Evolutionary conservation across 1,140 invertebrate genomes (phyloP).

Genomic region (Drosophila willistoni): DNA sequence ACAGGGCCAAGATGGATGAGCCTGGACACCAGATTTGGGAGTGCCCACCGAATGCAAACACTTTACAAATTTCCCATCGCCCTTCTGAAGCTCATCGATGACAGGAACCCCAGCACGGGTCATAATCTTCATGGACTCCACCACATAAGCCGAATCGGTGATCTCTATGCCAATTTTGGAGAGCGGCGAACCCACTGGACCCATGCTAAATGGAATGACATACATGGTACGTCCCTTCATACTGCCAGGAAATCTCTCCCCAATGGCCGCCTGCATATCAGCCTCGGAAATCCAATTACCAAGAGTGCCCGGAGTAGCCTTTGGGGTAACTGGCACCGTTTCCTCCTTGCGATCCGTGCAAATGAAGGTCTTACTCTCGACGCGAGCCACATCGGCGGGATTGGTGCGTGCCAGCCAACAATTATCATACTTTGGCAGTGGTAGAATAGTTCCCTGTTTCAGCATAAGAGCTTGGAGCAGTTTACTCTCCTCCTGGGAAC

Average conservation of each 20-base stretch:
- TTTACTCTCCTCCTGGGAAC: conserved; percentile 88
- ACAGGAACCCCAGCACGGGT: conserved; percentile 92
- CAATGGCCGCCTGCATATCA: conserved; percentile 90
- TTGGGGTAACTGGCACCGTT: conserved; percentile 88
- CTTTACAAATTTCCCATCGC: conserved; percentile 89
- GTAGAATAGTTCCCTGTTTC: conserved; percentile 88
- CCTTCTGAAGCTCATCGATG: conserved; percentile 85
- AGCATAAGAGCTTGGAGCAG: conserved; percentile 86
- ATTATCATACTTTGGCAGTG: conserved; percentile 92
- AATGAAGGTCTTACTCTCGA: conserved; percentile 96
- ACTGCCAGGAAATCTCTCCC: conserved; percentile 91
- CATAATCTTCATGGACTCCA: conserved; percentile 97
- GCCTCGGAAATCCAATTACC: conserved; percentile 95
- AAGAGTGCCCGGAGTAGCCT: conserved; percentile 88
- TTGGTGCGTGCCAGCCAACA: conserved; percentile 95
- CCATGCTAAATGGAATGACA: conserved; percentile 98
- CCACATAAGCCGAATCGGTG: conserved; percentile 97
- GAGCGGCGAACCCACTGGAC: conserved; percentile 93
- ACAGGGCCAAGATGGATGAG: conserved; percentile 94
- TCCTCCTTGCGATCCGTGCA: conserved; percentile 89
- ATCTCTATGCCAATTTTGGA: conserved; percentile 96
- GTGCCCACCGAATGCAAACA: conserved; percentile 97
- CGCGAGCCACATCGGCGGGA: conserved; percentile 95
- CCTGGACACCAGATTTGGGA: conserved; percentile 84
- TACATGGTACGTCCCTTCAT: conserved; percentile 98